Base-by-base conservation (phyloP, 2,113 vertebrate species). In the Eclectus roratus region DNA sequence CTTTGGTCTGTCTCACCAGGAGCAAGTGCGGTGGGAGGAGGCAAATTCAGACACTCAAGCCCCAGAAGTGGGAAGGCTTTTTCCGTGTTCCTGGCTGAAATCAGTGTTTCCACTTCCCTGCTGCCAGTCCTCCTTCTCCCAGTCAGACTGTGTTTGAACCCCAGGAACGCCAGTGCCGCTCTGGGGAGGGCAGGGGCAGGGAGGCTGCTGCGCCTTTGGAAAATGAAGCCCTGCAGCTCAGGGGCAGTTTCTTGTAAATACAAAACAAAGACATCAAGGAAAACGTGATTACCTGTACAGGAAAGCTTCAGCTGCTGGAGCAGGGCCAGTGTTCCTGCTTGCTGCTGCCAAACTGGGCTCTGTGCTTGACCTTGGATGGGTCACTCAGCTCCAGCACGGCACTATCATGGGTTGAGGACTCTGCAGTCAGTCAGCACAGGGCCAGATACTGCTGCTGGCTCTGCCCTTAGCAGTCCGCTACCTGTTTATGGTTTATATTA, bases 241-340 rank as follows among this genome's bases (percentile, higher is more conserved):
- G 3, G 14, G 13, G 16, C 20, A 70, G n/a, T 55, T 92, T 84
- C 43, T 66, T 56, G 50, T n/a, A 58, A 90, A 69, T 43, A 74
- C 46, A 70, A 80, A 90, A 69, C 53, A 88, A 87, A 93, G 31
- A 77, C 85, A 78, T 84, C 68, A 50, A 74, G 50, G 72, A 55
- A 91, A 88, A 78, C 9, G 27, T 44, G 60, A 74, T 81, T 78
- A 85, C 25, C 72, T 73, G 49, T 37, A 58, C 28, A 60, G 86
- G 64, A 93, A 91, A 71, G 9, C 52, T 58, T 71, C 69, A 17
- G 41, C 5, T 81, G 80, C 53, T 56, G 77, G 83, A 89, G 28
- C 47, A 80, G 39, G 43, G 76, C 76, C 68, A 85, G 56, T 7
- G 47, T 52, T 43, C 35, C 47, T 25, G 47, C 20, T 53, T 29